Conservation (phyloP, 2,797 vertebrate genomes). For the Champsocephalus gunnari region DNA sequence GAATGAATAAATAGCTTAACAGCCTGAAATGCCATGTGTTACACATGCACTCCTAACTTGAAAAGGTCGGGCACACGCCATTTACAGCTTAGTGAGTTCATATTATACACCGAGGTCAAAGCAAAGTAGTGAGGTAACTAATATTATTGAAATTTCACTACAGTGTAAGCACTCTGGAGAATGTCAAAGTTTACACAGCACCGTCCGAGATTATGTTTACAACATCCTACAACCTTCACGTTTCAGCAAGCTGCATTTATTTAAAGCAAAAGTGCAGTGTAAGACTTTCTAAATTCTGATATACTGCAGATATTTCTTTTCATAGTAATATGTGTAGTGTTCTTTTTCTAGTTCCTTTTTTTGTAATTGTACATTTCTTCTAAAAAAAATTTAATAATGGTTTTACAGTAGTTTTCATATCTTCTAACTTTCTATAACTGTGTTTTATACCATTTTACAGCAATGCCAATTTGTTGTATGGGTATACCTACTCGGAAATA, state of each 20-base stretch:
- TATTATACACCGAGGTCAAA: conserved; percentile 34
- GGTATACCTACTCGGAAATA: no score
- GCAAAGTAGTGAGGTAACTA: conserved; percentile 3
- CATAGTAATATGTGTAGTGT: no score
- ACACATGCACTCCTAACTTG: conserved; percentile 23
- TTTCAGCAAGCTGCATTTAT: background rate
- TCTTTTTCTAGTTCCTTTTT: no score
- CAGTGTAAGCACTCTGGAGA: background rate
- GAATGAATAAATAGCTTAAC: conserved; percentile 14
- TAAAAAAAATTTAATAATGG: no score
- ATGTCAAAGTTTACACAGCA: background rate
- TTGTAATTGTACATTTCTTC: no score
- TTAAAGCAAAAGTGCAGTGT: background rate
- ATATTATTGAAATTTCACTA: background rate
- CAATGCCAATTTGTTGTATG: no score
- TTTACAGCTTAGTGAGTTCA: conserved; percentile 28
- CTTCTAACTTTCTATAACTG: no score
- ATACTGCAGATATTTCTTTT: no score
- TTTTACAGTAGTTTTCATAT: no score
- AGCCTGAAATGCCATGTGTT: conserved; percentile 19
- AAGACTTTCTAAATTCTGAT: background rate
- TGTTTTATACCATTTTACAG: no score
- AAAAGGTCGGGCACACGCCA: conserved; percentile 38
- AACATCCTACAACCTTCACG: background rate
- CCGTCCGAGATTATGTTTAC: background rate